A percentile compares a stretch with the other conserved stretches of the same genome.
Evolutionary conservation across 2,797 vertebrate genomes (phyloP).

Genomic region (Spondyliosoma cantharus): DNA sequence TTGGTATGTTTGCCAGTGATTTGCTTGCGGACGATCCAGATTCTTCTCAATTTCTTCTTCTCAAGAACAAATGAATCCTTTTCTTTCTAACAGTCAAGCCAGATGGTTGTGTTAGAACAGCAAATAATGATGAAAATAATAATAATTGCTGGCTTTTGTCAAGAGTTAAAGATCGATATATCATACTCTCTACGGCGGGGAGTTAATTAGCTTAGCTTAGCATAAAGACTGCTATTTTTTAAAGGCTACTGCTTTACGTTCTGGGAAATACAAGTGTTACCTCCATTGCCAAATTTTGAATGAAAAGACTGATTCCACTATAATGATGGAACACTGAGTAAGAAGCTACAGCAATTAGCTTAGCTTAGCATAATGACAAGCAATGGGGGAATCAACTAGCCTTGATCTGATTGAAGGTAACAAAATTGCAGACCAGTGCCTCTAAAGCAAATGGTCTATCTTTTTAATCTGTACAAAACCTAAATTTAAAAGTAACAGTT

Average conservation of each 20-base stretch:
- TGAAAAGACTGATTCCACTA: no score
- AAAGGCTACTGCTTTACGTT: no score
- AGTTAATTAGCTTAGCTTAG: not conserved
- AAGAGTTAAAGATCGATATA: no score
- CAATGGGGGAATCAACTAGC: not conserved
- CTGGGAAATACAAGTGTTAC: no score
- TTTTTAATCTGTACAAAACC: not conserved
- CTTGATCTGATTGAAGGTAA: no score
- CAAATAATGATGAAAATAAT: not conserved
- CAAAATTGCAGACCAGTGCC: no score
- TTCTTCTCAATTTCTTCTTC: not conserved
- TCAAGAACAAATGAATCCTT: slow-evolving; percentile 12
- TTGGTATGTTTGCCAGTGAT: not conserved
- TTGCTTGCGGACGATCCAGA: not conserved
- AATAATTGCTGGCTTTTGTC: not conserved
- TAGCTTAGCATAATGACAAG: not conserved
- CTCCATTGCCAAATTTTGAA: no score
- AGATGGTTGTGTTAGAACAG: not conserved
- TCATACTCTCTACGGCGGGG: no score
- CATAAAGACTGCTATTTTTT: no score
- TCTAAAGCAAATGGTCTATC: not conserved
- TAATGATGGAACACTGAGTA: no score
- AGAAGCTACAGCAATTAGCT: not conserved
- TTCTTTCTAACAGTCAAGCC: not conserved
- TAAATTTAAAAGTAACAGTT: not conserved